Evolutionary conservation across 2,113 vertebrate genomes (phyloP), one percentile per base, ranked within the genome.

Genomic region (Ageneiosus marmoratus): DNA sequence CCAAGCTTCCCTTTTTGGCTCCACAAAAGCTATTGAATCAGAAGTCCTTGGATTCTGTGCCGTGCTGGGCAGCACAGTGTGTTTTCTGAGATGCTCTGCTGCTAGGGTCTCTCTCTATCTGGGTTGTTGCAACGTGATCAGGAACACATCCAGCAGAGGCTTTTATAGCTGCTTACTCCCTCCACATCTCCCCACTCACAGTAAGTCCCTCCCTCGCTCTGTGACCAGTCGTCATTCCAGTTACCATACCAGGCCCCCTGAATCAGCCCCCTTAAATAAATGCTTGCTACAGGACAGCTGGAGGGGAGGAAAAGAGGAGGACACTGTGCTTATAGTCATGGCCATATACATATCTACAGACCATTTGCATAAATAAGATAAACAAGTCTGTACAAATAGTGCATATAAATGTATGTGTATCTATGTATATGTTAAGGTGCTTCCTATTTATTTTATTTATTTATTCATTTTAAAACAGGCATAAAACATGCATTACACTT

Each of bases 201-300:
- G 56, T 77, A 63, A 76, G 83, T 72, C 55, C 89, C 62, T 63
- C 88, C 70, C 86, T 76, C 83, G 16, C 50, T 44, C 79, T 84
- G 63, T 73, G 79, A 81, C 70, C 60, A 78, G 86, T 91, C 89
- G 87, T 58, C 63, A 86, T 89, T 91, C 92, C 87, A 69, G 89
- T 87, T 89, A 86, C 87, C 85, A 84, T 85, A 89, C 83, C 86
- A 87, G 88, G 88, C 86, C 86, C 62, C 65, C 87, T 86, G 81
- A 86, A 87, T 92, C 91, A 93, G 78, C 77, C 79, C 84, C 88
- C 79, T 85, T 86, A 92, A 95, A 94, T 93, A 93, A 91, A 91
- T 82, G 89, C 37, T 84, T 80, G 90, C 83, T 63, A 83, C 80
- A 82, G 83, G 55, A 73, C 81, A 85, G 76, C 51, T 77, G 62